Evolutionary conservation across 2,888 invertebrate species (phyloP), one percentile per base, ranked within the genome.

Genomic region (Osedax frankpressi): DNA sequence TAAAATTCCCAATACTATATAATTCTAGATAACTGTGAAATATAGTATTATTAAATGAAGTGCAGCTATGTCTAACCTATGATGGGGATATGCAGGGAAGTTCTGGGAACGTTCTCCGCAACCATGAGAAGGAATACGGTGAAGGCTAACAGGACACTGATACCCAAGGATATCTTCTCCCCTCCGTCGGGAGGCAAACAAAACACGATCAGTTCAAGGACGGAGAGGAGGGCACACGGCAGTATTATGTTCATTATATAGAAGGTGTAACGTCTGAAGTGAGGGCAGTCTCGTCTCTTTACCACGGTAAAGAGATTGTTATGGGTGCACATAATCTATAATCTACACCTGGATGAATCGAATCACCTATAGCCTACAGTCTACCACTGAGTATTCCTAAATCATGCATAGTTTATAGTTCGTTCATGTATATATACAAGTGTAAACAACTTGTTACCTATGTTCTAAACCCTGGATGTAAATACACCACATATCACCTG

Each of bases 131-230:
- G 76, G 76, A 80, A 80, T 28, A 80, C 80, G 2, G 80, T 77
- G 73, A 80, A 80, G 25, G 80, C 76, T 11, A 80, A 76, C 3
- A 80, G 76, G 3, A 80, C 79, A 1, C 79, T 79, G 19, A 80
- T 77, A 11, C 80, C 80, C 14, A 80, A 77, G 6, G 79, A 78
- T 28, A 80, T 77, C 76, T 80, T 80, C 75, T 81, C 81, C 0
- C 80, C 80, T 11, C 79, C 78, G 69, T 81, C 81, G 3, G 81
- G 81, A n/a, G 81, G 81, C 65, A 81, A 76, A 70, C 78, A 79
- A 72, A 81, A 81, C 44, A 79, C 81, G 25, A 81, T 75, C 76
- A 80, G 75, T 26, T 80, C 79, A 24, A 81, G 77, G 1, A 78
- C 75, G 26, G 80, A 81, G 75, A 81, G 77, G 74, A 81, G 74